Evolutionary conservation across 2,113 vertebrate species (phyloP).

Genomic region (Pterocles orientalis): DNA sequence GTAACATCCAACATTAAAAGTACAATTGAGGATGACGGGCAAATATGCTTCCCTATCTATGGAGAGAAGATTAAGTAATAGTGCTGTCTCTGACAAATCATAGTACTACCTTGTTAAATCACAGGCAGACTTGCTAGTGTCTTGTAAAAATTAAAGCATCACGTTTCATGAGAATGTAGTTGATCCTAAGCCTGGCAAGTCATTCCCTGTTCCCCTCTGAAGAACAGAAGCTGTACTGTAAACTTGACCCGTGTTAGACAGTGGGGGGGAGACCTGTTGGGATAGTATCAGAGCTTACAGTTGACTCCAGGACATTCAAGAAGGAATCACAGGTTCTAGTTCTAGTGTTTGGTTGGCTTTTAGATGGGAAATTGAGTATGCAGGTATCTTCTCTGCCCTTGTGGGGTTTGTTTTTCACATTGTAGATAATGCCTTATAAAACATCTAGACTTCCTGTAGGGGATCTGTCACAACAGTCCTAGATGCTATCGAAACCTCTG

Average conservation of each 20-base stretch:
- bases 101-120: background rate
- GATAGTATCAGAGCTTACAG: background rate
- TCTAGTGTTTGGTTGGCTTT: background rate
- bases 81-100: background rate
- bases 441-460: background rate
- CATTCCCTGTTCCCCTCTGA: background rate
- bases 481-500: background rate
- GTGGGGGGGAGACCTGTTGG: background rate
- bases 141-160: background rate
- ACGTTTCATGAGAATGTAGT: fast-evolving
- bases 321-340: background rate
- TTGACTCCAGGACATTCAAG: background rate
- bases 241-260: background rate
- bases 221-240: background rate
- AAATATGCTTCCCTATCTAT: background rate
- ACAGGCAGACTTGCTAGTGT: background rate
- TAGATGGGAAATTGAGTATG: background rate
- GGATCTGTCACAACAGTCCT: fast-evolving
- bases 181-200: background rate
- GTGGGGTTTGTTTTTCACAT: background rate
- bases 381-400: background rate
- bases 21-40: background rate
- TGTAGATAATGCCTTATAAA: background rate
- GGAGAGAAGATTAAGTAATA: background rate
- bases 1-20: background rate